phyloP scores from a whole-genome alignment of 2,888 invertebrate species.

The Yponomeuta sedellus region DNA sequence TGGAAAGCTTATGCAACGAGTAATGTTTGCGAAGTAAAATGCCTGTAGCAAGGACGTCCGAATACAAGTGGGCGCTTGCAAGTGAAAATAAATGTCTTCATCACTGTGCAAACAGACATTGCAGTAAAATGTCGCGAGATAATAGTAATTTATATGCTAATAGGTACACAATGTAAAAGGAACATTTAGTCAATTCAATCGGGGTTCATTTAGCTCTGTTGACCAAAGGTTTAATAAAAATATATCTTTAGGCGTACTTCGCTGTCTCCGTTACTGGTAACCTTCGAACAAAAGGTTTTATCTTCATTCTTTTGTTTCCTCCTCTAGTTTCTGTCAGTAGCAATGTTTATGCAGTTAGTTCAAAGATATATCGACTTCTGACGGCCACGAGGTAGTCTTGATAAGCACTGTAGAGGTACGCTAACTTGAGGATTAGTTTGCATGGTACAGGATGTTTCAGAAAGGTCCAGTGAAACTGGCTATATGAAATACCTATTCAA shows the following conservation, averaged over 20 bases:
- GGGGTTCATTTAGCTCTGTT: background rate
- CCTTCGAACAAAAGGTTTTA: background rate
- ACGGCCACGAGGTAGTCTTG: background rate
- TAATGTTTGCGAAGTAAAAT: conserved; percentile 33
- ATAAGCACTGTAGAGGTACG: background rate
- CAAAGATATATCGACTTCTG: background rate
- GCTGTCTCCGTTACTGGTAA: background rate
- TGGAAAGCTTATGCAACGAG: conserved; percentile 40
- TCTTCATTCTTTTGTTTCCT: background rate
- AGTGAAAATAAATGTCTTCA: conserved; percentile 43
- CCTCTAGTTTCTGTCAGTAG: background rate
- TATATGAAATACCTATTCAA: no score
- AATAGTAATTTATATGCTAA: background rate
- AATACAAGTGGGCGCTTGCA: conserved; percentile 23
- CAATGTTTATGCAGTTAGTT: background rate
- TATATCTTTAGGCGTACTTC: background rate
- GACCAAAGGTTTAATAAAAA: background rate
- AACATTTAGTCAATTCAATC: background rate
- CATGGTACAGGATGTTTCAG: background rate
- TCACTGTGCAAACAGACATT: conserved; percentile 39
- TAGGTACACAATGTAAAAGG: background rate
- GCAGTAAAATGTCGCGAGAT: conserved; percentile 14
- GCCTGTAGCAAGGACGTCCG: conserved; percentile 27
- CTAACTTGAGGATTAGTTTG: background rate
- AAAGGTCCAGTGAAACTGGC: no score